Base-by-base conservation (phyloP, 2,888 invertebrate species). In the Galerucella calmariensis region DNA sequence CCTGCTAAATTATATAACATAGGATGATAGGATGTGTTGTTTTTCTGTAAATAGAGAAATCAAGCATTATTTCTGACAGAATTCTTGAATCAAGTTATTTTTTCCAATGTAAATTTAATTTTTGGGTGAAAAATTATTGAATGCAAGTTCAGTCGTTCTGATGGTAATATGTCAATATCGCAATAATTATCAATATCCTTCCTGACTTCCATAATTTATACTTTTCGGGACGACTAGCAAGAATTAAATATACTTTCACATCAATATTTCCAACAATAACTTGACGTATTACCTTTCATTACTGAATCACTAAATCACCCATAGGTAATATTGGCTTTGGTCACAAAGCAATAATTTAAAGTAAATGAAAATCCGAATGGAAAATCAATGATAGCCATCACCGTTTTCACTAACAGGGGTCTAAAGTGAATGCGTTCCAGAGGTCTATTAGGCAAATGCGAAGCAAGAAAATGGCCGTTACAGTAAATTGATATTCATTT, bases 361-460 rank as follows among this genome's bases (percentile, higher is more conserved):
- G 62, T 35, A 41, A 56, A 56, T 56, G 56, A 56, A 56, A 56
- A 56, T 56, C 20, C 56, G 56, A 56, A 56, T 20, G 14, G 62
- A 35, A 62, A 62, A 62, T 62, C 62, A 41, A 62, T 62, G 62
- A 62, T 41, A 41, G 62, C 41, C 62, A 62, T 62, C 62, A 62
- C 62, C 41, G 35, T 56, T 56, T 56, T 56, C 56, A 56, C n/a
- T 41, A 62, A 48, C 27, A 56, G 53, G 35, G 51, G 67, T 48
- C 63, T 20, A n/a, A 62, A 70, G 51, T 27, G 51, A 70, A 70
- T 70, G 24, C 53, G 61, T 41, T 16, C 41, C 35, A 41, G 44
- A 46, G 73, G 70, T 76, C 73, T 74, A 76, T 76, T 76, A 76
- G 72, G 71, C 72, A 76, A 76, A 74, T 74, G 76, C 61, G 73